phyloP scores from a whole-genome alignment of 2,797 vertebrate genomes.

The Tarsius wallacei region DNA sequence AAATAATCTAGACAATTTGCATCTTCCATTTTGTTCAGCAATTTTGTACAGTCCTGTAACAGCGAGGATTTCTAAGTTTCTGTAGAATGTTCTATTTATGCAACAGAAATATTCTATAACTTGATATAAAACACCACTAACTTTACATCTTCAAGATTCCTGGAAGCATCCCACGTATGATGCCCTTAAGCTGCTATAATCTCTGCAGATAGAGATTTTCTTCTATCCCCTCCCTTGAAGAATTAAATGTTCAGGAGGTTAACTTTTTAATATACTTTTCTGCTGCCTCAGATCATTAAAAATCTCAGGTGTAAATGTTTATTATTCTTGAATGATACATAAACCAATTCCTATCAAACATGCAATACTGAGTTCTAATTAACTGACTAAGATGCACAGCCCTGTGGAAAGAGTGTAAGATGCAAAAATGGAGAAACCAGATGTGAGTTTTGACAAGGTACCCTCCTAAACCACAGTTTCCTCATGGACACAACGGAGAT shows the following conservation, averaged over 20 bases:
- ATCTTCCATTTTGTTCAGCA: neutral
- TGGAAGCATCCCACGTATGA: neutral
- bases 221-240: neutral
- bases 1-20: neutral
- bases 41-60: neutral
- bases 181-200: neutral
- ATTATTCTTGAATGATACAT: constrained; percentile 48
- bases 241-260: neutral
- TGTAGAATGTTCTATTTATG: neutral
- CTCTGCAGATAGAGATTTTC: neutral
- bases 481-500: neutral
- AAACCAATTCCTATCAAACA: constrained; percentile 64
- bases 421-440: neutral
- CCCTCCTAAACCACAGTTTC: neutral
- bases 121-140: neutral
- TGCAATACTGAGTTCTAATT: neutral
- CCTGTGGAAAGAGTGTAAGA: neutral
- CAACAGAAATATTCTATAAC: neutral
- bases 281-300: constrained; percentile 57
- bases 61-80: neutral
- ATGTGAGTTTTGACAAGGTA: neutral
- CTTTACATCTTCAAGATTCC: neutral
- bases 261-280: constrained; percentile 56
- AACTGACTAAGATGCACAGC: neutral
- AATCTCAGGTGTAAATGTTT: constrained; percentile 42